Percentiles rank a stretch among this genome's conserved stretches.
phyloP scores from a whole-genome alignment of 2,888 invertebrate species.

The Phaedon cochleariae region DNA sequence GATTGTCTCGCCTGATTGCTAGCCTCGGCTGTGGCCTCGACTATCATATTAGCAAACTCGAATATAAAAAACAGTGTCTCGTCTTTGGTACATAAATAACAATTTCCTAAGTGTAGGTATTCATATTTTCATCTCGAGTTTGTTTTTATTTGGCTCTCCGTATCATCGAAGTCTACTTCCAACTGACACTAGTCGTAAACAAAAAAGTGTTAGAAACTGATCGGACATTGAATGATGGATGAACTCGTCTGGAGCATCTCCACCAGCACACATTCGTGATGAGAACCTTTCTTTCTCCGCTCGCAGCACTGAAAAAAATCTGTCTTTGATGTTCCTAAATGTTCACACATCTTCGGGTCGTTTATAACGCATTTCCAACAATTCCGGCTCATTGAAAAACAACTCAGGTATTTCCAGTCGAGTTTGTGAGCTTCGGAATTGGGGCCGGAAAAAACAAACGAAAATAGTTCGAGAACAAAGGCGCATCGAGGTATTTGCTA shows the following conservation, averaged over 20 bases:
- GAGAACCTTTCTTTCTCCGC: slow-evolving; percentile 39
- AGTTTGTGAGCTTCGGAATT: slow-evolving; percentile 42
- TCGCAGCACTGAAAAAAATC: slow-evolving; percentile 49
- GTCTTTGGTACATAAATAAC: too few species aligned
- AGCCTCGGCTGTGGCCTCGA: too few species aligned
- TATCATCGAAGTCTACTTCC: neutral
- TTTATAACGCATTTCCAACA: slow-evolving; percentile 45
- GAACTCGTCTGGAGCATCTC: slow-evolving; percentile 37
- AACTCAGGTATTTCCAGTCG: slow-evolving; percentile 48
- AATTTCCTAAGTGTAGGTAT: too few species aligned
- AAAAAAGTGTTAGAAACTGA: slow-evolving; percentile 44
- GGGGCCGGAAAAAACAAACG: slow-evolving; percentile 34
- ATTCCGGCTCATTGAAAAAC: slow-evolving; percentile 49
- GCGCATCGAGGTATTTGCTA: slow-evolving; percentile 32
- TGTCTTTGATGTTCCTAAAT: slow-evolving; percentile 51
- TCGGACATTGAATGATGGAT: slow-evolving; percentile 48
- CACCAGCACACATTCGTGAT: slow-evolving; percentile 36
- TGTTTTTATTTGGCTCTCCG: too few species aligned
- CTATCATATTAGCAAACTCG: too few species aligned
- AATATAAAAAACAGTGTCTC: too few species aligned
- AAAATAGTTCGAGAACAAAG: slow-evolving; percentile 41
- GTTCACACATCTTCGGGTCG: slow-evolving; percentile 51
- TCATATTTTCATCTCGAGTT: too few species aligned
- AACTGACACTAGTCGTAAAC: slow-evolving; percentile 1
- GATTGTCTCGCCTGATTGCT: too few species aligned